These are phyloP conservation scores for Lipotes vexillifer DNA, from an alignment of 2,113 vertebrate genomes.

Conservation along the genomic window DNA sequence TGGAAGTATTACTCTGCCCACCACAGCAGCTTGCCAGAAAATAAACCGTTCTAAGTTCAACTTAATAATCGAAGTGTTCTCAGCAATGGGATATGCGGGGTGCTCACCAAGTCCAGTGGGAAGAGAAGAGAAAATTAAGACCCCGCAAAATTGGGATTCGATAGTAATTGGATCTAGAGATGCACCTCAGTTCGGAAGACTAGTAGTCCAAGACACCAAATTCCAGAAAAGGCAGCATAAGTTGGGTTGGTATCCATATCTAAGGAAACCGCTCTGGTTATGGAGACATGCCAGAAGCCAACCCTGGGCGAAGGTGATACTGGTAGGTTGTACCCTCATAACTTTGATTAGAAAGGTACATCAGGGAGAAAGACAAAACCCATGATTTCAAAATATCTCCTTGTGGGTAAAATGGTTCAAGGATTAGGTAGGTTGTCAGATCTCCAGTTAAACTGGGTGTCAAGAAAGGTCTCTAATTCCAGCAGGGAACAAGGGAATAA, in stretches of 20 bases:
- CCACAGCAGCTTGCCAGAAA: background rate
- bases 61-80: background rate
- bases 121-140: background rate
- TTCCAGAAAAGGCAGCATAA: background rate
- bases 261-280: background rate
- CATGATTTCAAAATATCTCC: background rate
- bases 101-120: background rate
- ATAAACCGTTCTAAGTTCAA: background rate
- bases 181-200: accelerated
- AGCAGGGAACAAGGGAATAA: background rate
- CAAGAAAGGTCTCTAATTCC: background rate
- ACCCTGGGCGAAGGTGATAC: background rate
- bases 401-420: background rate
- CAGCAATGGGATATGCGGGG: background rate
- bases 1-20: background rate
- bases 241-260: no score
- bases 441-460: background rate
- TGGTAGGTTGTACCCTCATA: no score
- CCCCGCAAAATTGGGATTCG: background rate
- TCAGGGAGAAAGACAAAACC: background rate
- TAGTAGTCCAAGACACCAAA: background rate
- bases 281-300: background rate
- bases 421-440: background rate
- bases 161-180: accelerated
- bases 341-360: background rate